Conservation (phyloP, 2,113 vertebrate species). For the Brachyhypopomus occidentalis region DNA sequence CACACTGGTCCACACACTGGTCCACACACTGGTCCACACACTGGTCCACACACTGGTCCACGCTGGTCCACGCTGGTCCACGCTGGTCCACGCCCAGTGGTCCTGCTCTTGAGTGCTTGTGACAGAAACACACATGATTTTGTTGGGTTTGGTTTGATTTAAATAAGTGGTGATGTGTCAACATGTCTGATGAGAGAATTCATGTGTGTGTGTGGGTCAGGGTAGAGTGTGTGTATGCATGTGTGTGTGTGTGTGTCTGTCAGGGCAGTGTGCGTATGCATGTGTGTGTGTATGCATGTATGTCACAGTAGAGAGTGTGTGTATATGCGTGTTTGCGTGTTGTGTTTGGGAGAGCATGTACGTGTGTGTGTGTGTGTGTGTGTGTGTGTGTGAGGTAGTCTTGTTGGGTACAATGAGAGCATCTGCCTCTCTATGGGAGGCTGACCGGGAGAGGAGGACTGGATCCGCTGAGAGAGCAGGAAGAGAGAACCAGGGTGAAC, state of each 20-base stretch:
- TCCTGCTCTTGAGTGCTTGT: neutral
- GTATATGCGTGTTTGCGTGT: neutral
- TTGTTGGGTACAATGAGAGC: conserved; percentile 67
- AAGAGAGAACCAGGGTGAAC: conserved; percentile 66
- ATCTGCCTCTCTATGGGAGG: conserved; percentile 75
- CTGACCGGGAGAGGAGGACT: conserved; percentile 66
- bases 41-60: no score
- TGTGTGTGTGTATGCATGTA: conserved; percentile 8
- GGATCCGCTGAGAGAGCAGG: conserved; percentile 70
- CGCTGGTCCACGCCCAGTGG: no score
- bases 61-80: no score
- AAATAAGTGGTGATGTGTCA: neutral
- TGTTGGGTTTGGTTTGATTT: neutral
- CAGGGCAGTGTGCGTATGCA: neutral
- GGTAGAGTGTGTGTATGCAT: neutral
- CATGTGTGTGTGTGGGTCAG: neutral
- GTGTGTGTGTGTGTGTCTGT: conserved; percentile 16
- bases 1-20: no score
- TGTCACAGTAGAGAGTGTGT: neutral
- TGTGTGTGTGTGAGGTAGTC: conserved; percentile 39
- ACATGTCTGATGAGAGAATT: neutral
- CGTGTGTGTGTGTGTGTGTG: neutral
- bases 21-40: no score
- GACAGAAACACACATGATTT: neutral
- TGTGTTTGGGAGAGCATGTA: neutral